A percentile compares a stretch with the other conserved stretches of the same genome.
Evolutionary conservation across 2,888 invertebrate genomes (phyloP).

Genomic region (Pristionchus maxplancki): DNA sequence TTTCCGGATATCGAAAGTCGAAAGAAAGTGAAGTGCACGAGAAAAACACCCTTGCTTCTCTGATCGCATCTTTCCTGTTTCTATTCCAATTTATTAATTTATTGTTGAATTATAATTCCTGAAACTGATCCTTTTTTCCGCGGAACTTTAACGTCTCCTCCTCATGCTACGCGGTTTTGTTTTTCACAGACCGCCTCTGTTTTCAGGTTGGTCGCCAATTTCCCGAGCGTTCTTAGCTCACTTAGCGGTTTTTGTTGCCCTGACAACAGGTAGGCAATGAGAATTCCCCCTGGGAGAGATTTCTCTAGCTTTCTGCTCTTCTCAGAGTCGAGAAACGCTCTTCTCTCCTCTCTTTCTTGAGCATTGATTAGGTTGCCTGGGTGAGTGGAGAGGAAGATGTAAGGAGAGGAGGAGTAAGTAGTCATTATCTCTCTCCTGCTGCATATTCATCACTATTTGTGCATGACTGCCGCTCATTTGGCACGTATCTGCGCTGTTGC

Average conservation of each 20-base stretch:
- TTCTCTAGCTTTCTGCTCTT: not conserved
- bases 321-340: not conserved
- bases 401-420: not conserved
- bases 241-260: not conserved
- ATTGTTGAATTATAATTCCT: not conserved
- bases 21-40: not conserved
- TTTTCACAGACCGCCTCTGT: not conserved
- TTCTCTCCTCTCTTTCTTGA: not conserved
- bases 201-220: not conserved
- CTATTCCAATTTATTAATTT: no score
- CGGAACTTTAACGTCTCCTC: no score
- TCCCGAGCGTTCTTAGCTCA: not conserved
- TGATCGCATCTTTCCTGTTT: no score
- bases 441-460: not conserved
- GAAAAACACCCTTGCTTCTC: not conserved
- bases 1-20: not conserved
- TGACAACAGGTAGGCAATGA: not conserved
- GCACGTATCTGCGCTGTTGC: not conserved
- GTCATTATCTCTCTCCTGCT: not conserved
- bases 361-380: not conserved
- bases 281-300: not conserved
- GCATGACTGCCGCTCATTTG: not conserved
- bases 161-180: not conserved
- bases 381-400: not conserved
- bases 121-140: not conserved